Evolutionary conservation across 2,797 vertebrate species (phyloP).

Genomic region (Carduelis carduelis): DNA sequence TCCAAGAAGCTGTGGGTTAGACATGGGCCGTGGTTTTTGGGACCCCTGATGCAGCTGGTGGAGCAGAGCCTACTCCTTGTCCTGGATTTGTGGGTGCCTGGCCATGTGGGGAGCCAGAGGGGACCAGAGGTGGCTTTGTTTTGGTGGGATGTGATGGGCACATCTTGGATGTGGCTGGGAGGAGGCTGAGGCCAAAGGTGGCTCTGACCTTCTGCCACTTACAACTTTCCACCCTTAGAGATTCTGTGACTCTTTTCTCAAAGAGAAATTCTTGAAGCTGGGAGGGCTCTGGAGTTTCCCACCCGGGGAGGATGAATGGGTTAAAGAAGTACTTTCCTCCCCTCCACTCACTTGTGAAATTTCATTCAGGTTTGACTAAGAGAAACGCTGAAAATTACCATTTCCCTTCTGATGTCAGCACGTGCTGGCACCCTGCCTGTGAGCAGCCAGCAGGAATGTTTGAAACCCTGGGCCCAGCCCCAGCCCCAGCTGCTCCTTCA

Average conservation of each 20-base stretch:
- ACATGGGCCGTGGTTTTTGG: not conserved
- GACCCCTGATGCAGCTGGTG: fast-evolving
- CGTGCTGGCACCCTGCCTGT: not conserved
- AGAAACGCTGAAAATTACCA: constrained; percentile 16
- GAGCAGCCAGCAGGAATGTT: not conserved
- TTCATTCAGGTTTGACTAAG: constrained; percentile 47
- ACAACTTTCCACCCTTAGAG: not conserved
- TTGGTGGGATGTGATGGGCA: not conserved
- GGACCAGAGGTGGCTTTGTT: fast-evolving
- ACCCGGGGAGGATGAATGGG: not conserved
- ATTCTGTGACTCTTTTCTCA: not conserved
- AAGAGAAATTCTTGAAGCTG: not conserved
- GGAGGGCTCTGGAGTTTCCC: not conserved
- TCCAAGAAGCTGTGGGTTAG: not conserved
- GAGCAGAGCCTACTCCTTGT: not conserved
- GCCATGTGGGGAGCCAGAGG: fast-evolving
- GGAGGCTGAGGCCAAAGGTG: not conserved
- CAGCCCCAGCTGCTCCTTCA: not conserved
- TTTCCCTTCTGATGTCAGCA: constrained; percentile 40
- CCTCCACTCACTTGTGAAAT: not conserved
- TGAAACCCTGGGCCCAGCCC: not conserved
- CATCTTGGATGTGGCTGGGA: not conserved
- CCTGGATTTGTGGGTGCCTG: not conserved
- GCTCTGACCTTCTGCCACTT: not conserved
- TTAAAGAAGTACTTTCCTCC: not conserved